Conservation (phyloP, 1,140 invertebrate genomes). For the Idris sp. region DNA sequence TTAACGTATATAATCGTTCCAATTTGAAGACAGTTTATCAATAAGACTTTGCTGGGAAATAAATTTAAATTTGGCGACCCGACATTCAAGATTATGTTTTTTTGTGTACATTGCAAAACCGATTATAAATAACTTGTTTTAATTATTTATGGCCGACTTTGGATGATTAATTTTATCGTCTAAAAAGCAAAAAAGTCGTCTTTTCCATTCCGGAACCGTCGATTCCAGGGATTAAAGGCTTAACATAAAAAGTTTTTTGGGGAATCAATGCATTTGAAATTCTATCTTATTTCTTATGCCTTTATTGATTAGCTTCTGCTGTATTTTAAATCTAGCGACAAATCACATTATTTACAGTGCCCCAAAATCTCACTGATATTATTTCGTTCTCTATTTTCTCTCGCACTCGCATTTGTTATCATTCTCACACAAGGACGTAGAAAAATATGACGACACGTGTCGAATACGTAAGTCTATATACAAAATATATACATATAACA, state of each 20-base stretch:
- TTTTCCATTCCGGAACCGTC: background rate
- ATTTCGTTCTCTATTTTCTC: conserved; percentile 15
- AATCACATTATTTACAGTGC: conserved; percentile 62
- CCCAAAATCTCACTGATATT: conserved; percentile 45
- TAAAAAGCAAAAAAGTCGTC: background rate
- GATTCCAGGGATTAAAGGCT: conserved; percentile 39
- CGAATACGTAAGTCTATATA: conserved; percentile 71
- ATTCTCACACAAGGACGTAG: conserved; percentile 68
- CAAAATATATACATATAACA: conserved; percentile 76
- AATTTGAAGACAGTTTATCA: background rate
- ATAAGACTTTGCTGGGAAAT: conserved; percentile 3
- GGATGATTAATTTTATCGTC: conserved; percentile 32
- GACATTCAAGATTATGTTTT: conserved; percentile 12
- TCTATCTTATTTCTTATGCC: conserved; percentile 58
- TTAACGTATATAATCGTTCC: too few relatives aligned
- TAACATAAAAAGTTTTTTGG: conserved; percentile 47
- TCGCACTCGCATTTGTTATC: conserved; percentile 25
- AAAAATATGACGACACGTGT: conserved; percentile 77
- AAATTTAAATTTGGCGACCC: conserved; percentile 19
- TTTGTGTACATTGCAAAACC: conserved; percentile 15
- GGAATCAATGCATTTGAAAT: conserved; percentile 42
- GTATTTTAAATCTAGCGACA: conserved; percentile 64
- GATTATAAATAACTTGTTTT: conserved; percentile 28
- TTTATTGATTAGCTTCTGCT: conserved; percentile 65
- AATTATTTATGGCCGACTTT: conserved; percentile 25